phyloP scores from a whole-genome alignment of 2,113 vertebrate species.

The Takifugu flavidus region DNA sequence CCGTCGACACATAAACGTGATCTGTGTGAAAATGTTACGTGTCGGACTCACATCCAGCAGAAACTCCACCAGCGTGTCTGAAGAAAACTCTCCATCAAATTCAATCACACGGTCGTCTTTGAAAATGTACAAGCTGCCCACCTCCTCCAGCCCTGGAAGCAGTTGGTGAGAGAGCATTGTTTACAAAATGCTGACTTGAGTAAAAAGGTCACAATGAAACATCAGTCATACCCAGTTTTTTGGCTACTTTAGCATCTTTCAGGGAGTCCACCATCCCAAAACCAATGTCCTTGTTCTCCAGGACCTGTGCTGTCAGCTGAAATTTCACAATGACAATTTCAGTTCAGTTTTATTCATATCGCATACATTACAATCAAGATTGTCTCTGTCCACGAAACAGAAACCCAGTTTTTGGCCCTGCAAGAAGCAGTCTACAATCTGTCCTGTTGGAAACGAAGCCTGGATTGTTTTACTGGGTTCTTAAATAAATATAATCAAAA shows the following conservation, averaged over 20 bases:
- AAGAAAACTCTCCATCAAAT: conserved; percentile 92
- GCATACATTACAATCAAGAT: not conserved
- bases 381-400: conserved; percentile 1
- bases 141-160: conserved; percentile 83
- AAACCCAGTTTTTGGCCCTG: conserved; percentile 30
- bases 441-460: too few relatives aligned
- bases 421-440: too few relatives aligned
- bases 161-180: conserved; percentile 4
- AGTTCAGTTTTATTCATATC: not conserved
- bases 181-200: not conserved
- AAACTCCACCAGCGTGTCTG: conserved; percentile 94
- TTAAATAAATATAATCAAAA: too few relatives aligned
- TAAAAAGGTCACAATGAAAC: not conserved
- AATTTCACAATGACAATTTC: conserved; percentile 20
- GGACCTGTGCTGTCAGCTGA: conserved; percentile 91
- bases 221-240: conserved; percentile 83
- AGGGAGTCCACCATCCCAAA: conserved; percentile 92
- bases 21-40: too few relatives aligned
- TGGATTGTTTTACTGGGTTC: too few relatives aligned
- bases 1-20: not conserved
- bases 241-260: conserved; percentile 91
- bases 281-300: conserved; percentile 90
- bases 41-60: conserved; percentile 85
- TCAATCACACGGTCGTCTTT: conserved; percentile 91
- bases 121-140: conserved; percentile 90